phyloP scores from a whole-genome alignment of 2,888 invertebrate genomes.

The Drosophila vallismaia region DNA sequence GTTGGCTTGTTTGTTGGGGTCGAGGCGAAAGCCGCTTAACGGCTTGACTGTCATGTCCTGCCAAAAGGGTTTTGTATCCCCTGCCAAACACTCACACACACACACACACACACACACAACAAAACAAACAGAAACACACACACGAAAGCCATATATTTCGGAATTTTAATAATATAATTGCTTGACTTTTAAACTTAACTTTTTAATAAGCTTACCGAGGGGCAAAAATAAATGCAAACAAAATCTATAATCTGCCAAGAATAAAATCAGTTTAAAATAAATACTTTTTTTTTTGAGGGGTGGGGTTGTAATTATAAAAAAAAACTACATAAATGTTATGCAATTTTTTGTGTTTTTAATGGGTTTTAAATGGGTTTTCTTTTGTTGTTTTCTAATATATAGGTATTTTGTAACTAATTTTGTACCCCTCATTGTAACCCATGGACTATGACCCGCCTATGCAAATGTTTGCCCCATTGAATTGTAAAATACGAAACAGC shows the following conservation, averaged over 20 bases:
- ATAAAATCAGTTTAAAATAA: neutral
- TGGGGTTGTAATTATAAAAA: neutral
- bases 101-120: neutral
- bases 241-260: neutral
- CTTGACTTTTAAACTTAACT: neutral
- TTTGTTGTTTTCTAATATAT: neutral
- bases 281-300: constrained; percentile 34
- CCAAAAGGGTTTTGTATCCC: constrained; percentile 25
- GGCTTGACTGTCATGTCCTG: constrained; percentile 56
- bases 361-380: neutral
- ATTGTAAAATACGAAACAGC: constrained; percentile 69
- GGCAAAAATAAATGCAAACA: neutral
- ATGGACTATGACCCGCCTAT: constrained; percentile 41
- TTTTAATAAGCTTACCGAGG: neutral
- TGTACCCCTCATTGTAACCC: constrained; percentile 25
- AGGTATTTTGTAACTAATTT: neutral
- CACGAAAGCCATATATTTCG: neutral
- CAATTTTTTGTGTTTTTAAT: neutral
- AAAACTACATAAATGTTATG: neutral
- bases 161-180: neutral
- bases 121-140: neutral
- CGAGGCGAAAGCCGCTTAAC: constrained; percentile 67
- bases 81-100: constrained; percentile 13
- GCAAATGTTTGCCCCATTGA: constrained; percentile 71
- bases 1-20: constrained; percentile 20